A percentile compares a stretch with the other conserved stretches of the same genome.
Evolutionary conservation across 2,888 invertebrate genomes (phyloP).

Genomic region (Eretmocerus hayati): DNA sequence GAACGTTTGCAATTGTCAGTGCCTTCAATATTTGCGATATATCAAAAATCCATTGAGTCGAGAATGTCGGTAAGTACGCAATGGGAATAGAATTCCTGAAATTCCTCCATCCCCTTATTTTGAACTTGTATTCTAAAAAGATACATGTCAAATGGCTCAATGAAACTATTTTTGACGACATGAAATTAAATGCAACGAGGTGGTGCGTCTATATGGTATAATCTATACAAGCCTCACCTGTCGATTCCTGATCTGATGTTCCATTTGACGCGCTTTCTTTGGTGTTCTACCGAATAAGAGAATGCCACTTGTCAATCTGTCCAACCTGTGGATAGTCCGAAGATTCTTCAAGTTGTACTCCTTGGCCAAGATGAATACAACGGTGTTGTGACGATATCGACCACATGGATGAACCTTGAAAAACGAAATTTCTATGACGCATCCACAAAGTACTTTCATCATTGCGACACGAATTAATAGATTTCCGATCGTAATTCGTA

Average conservation of each 20-base stretch:
- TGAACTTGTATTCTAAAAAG: no score
- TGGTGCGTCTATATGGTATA: not conserved
- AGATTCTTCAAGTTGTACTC: conserved; percentile 91
- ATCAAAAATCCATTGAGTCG: no score
- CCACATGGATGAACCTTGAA: conserved; percentile 96
- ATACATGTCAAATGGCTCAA: no score
- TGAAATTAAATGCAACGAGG: no score
- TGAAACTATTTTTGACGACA: no score
- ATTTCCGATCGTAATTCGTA: no score
- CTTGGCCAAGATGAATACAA: conserved; percentile 92
- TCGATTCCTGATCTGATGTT: conserved; percentile 86
- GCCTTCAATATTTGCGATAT: no score
- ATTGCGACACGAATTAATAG: no score
- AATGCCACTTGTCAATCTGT: conserved; percentile 91
- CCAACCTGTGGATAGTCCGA: conserved; percentile 90
- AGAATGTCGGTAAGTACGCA: no score
- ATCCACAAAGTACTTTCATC: not conserved
- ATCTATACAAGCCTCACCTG: conserved; percentile 46
- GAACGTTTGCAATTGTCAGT: no score
- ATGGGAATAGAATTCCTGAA: no score
- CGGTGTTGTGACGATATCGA: conserved; percentile 93
- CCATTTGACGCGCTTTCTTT: conserved; percentile 90
- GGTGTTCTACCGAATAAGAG: conserved; percentile 89
- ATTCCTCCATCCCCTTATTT: no score
- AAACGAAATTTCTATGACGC: not conserved